phyloP scores from a whole-genome alignment of 2,113 vertebrate genomes.

The Balaenoptera acutorostrata region DNA sequence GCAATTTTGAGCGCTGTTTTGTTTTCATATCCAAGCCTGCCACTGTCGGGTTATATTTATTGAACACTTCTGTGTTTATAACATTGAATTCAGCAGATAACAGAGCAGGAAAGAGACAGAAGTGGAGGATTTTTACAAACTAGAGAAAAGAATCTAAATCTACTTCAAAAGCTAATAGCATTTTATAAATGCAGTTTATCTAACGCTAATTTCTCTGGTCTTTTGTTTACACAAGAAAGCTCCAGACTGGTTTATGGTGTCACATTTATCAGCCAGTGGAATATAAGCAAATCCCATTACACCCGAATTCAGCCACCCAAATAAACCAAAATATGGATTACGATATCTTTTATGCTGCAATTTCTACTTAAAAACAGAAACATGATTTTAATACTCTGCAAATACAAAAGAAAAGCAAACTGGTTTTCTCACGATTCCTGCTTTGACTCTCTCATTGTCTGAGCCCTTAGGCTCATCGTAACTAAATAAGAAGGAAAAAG shows the following conservation, averaged over 20 bases:
- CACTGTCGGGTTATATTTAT: conserved; percentile 32
- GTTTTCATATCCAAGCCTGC: conserved; percentile 51
- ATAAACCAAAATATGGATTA: conserved; percentile 50
- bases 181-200: conserved; percentile 44
- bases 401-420: conserved; percentile 26
- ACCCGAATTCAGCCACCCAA: background rate
- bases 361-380: conserved; percentile 36
- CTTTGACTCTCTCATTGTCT: background rate
- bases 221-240: conserved; percentile 58
- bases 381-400: background rate
- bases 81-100: conserved; percentile 47
- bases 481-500: background rate
- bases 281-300: conserved; percentile 57
- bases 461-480: conserved; percentile 17
- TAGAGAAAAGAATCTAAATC: conserved; percentile 45
- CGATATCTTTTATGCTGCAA: conserved; percentile 12
- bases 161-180: conserved; percentile 40
- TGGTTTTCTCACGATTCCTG: background rate
- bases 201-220: conserved; percentile 56
- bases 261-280: conserved; percentile 47
- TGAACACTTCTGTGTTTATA: conserved; percentile 32
- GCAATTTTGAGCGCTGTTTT: conserved; percentile 32
- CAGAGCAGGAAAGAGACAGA: background rate
- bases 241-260: conserved; percentile 41
- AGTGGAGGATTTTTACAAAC: conserved; percentile 19